phyloP scores from a whole-genome alignment of 1,140 invertebrate genomes.

The Drosophila takahashii region DNA sequence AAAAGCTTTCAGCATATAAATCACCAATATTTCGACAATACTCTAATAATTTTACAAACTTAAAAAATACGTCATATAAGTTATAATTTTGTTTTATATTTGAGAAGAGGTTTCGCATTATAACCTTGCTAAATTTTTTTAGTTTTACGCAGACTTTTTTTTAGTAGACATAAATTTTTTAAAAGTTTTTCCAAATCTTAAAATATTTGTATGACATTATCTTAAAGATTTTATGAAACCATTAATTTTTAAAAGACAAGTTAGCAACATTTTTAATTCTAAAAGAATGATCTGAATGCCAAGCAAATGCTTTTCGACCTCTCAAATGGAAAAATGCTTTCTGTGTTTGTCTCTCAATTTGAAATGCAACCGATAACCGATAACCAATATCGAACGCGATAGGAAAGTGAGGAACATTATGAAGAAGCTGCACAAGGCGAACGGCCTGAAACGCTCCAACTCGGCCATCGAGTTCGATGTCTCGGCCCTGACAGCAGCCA shows the following conservation, averaged over 20 bases:
- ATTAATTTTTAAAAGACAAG: too few relatives aligned
- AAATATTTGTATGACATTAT: too few relatives aligned
- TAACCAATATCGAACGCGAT: conserved; percentile 8
- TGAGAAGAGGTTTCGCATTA: neutral
- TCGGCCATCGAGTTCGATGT: conserved; percentile 90
- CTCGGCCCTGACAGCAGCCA: conserved; percentile 87
- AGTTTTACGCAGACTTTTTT: too few relatives aligned
- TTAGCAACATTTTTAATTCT: too few relatives aligned
- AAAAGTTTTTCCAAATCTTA: too few relatives aligned
- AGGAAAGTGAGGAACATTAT: conserved; percentile 83
- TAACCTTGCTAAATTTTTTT: neutral
- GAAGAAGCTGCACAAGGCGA: conserved; percentile 84
- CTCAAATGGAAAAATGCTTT: neutral
- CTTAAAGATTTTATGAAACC: too few relatives aligned
- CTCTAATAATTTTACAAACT: too few relatives aligned
- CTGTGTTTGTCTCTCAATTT: conserved; percentile 27
- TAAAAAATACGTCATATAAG: neutral
- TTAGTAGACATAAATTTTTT: too few relatives aligned
- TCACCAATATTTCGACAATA: too few relatives aligned
- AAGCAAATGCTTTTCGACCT: neutral
- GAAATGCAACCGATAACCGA: conserved; percentile 23
- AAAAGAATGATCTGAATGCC: too few relatives aligned
- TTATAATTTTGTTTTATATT: neutral
- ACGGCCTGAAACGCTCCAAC: conserved; percentile 87
- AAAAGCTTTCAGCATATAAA: too few relatives aligned